Evolutionary conservation across 1,140 invertebrate species (phyloP).

Genomic region (Apis laboriosa): DNA sequence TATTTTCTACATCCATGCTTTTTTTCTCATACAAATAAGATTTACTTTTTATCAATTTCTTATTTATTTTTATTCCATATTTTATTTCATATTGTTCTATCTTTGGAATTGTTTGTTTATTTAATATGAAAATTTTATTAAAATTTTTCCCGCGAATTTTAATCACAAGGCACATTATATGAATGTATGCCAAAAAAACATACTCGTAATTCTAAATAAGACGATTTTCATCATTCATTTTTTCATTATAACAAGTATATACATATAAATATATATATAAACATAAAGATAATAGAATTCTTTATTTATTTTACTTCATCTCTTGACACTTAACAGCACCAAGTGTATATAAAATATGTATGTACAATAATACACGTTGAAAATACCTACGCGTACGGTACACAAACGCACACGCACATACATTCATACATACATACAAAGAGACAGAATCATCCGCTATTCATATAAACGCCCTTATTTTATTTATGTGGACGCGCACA

Average conservation of each 20-base stretch:
- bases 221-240: too few relatives aligned
- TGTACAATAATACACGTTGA: background rate
- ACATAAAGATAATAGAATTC: background rate
- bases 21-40: background rate
- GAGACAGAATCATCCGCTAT: background rate
- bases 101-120: background rate
- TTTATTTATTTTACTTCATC: background rate
- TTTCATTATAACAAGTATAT: too few relatives aligned
- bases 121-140: too few relatives aligned
- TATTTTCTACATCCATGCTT: background rate
- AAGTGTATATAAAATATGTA: background rate
- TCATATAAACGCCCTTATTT: background rate
- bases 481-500: slow-evolving; percentile 33
- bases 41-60: background rate
- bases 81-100: background rate
- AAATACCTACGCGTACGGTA: background rate
- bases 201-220: too few relatives aligned
- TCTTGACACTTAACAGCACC: background rate
- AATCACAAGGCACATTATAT: too few relatives aligned
- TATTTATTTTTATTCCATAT: background rate
- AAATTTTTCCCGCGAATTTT: background rate
- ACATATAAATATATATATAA: too few relatives aligned
- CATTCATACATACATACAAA: too few relatives aligned
- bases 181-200: background rate
- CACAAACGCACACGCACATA: background rate